Base-by-base conservation (phyloP, 2,888 invertebrate genomes). In the Papilio elwesi region DNA sequence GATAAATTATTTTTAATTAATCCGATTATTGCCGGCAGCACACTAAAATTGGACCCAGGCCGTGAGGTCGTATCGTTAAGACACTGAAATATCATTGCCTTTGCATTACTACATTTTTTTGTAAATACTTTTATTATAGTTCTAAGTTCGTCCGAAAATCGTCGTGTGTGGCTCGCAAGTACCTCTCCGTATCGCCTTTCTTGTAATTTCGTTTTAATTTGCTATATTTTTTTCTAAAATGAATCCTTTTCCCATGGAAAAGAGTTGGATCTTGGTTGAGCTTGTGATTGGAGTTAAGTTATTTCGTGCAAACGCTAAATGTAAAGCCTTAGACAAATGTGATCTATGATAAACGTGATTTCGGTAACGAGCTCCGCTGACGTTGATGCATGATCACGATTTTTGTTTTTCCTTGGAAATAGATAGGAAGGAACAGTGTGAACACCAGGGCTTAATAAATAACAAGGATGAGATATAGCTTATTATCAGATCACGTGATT, bases 291-390 rank as follows among this genome's bases (percentile, higher is more conserved):
- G 15, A 78, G 75, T 82, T 88, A 82, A 6, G 76, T 48, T 81
- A 49, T 81, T 86, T 74, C 76, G n/a, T 6, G 15, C 43, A 63
- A 70, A 68, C 74, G 74, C 71, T 79, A 82, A 82, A 87, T 82
- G 83, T 87, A 89, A 90, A 89, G 88, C 89, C 91, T 91, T 90
- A 90, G 90, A 91, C 90, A 88, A 91, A 89, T 89, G 92, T 92
- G 92, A 92, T 92, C 89, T 91, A 92, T 91, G 92, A 92, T 91
- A 90, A 91, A 90, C 91, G 90, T 90, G 92, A 91, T 92, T 93
- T 92, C 81, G 88, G 92, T 92, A 93, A 93, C 93, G 88, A 92
- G 92, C 84, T 83, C 81, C 82, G 77, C 81, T 80, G 87, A 83
- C 85, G 83, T 83, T 91, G 93, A 93, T 91, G 85, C 85, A 93